Conservation (phyloP, 2,113 vertebrate species). For the Ibidorhyncha struthersii region DNA sequence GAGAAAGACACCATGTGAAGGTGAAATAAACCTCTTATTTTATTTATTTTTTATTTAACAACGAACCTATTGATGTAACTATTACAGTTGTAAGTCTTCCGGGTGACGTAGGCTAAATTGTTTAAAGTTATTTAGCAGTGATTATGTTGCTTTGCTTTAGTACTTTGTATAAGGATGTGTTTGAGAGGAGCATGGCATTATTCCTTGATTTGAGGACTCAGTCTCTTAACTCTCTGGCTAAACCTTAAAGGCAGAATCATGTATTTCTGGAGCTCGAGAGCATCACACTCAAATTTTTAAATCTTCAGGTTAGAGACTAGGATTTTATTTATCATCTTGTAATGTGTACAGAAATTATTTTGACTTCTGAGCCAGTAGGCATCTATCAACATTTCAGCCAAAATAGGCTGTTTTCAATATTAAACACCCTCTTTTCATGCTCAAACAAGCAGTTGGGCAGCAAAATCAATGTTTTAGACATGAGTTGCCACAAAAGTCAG, state of each 20-base stretch:
- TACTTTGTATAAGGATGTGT: neutral
- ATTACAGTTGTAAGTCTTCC: constrained; percentile 10
- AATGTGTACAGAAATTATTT: neutral
- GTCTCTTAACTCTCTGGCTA: neutral
- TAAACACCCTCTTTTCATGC: neutral
- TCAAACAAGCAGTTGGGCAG: neutral
- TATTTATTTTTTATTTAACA: constrained; percentile 68
- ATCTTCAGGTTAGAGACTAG: neutral
- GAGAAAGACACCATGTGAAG: constrained; percentile 84
- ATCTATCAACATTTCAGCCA: neutral
- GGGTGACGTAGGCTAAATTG: neutral
- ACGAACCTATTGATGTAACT: constrained; percentile 21
- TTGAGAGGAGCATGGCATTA: neutral
- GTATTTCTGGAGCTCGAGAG: neutral
- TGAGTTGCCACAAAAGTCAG: neutral
- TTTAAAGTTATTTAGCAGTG: neutral
- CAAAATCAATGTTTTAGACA: neutral
- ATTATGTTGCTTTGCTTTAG: neutral
- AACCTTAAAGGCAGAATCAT: neutral
- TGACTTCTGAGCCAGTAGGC: neutral
- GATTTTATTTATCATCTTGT: neutral
- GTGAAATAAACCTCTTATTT: constrained; percentile 81
- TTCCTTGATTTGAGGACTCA: neutral
- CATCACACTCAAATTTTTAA: neutral
- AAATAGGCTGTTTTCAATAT: neutral